Evolutionary conservation across 2,888 invertebrate genomes (phyloP).

Genomic region (Phortica okadai): DNA sequence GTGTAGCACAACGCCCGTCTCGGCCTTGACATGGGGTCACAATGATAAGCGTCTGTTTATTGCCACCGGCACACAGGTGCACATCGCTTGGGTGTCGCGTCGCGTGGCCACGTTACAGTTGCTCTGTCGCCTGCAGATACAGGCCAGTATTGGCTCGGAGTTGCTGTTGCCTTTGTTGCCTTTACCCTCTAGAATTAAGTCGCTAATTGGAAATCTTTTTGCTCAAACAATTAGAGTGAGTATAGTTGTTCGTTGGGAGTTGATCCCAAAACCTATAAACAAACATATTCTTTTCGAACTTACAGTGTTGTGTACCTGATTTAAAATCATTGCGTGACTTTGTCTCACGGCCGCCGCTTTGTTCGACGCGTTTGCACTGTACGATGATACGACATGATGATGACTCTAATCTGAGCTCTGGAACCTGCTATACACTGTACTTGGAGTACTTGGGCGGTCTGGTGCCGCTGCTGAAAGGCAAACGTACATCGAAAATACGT

Average conservation of each 20-base stretch:
- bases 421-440: slow-evolving; percentile 91
- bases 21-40: slow-evolving; percentile 98
- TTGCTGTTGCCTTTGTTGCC: slow-evolving; percentile 87
- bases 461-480: slow-evolving; percentile 96
- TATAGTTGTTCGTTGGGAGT: not conserved
- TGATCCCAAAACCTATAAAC: not conserved
- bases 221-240: slow-evolving; percentile 93
- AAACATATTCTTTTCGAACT: not conserved
- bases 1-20: slow-evolving; percentile 86
- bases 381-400: slow-evolving; percentile 97
- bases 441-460: slow-evolving; percentile 97
- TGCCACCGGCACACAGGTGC: slow-evolving; percentile 92
- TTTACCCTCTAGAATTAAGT: slow-evolving; percentile 90
- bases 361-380: slow-evolving; percentile 93
- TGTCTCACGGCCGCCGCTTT: slow-evolving; percentile 92
- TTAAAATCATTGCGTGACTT: slow-evolving; percentile 91
- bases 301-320: slow-evolving; percentile 95
- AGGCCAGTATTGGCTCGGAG: slow-evolving; percentile 85
- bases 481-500: slow-evolving; percentile 95
- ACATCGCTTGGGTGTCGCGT: slow-evolving; percentile 95
- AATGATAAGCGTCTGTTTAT: slow-evolving; percentile 96
- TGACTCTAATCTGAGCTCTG: slow-evolving; percentile 83
- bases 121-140: slow-evolving; percentile 89
- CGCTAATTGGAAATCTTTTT: slow-evolving; percentile 90
- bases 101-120: slow-evolving; percentile 93